A percentile compares a stretch with the other conserved stretches of the same genome.
phyloP scores from a whole-genome alignment of 1,140 invertebrate genomes.

The Lepidurus couesii region DNA sequence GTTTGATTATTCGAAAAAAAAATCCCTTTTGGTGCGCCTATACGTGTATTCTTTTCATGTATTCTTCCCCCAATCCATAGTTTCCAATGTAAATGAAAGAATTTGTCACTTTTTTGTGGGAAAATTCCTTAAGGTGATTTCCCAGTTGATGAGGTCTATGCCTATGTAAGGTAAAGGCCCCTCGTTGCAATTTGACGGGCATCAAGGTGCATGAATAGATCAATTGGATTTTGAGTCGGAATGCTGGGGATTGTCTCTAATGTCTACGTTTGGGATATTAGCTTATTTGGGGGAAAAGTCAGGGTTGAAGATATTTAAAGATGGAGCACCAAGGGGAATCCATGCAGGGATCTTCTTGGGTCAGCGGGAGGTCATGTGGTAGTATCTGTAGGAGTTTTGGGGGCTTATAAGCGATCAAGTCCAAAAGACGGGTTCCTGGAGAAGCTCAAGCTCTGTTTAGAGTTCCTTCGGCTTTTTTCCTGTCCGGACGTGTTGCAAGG shows the following conservation, averaged over 20 bases:
- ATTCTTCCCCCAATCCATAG: no score
- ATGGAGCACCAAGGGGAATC: neutral
- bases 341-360: neutral
- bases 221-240: neutral
- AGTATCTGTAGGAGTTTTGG: neutral
- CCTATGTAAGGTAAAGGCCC: neutral
- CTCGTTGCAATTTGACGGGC: neutral
- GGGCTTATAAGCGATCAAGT: neutral
- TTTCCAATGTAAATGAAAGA: neutral
- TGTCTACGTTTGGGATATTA: slow-evolving; percentile 6
- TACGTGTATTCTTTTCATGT: no score
- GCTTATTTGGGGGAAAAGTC: neutral
- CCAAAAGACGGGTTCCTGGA: no score
- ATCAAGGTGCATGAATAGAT: neutral
- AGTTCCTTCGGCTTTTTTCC: no score
- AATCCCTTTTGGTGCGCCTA: no score
- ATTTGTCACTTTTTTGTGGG: neutral
- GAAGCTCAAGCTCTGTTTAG: no score
- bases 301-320: neutral
- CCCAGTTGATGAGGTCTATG: neutral
- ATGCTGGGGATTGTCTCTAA: neutral
- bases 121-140: neutral
- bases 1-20: neutral
- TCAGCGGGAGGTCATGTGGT: neutral
- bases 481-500: neutral